Evolutionary conservation across 2,113 vertebrate genomes (phyloP).

Genomic region (Tupaia chinensis): DNA sequence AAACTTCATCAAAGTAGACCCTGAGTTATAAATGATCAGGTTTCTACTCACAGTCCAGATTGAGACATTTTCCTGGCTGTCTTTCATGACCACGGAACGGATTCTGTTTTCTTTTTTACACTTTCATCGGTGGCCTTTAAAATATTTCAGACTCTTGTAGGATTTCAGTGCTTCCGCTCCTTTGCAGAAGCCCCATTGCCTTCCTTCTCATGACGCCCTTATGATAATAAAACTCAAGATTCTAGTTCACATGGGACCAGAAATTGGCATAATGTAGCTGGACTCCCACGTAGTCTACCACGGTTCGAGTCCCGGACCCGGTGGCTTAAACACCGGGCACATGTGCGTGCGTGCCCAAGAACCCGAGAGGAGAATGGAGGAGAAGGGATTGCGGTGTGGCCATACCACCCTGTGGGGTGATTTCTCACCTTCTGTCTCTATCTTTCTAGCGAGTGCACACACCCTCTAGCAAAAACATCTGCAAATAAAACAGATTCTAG

Average conservation of each 20-base stretch:
- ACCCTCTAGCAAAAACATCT: no score
- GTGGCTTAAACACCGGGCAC: no score
- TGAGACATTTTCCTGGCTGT: neutral
- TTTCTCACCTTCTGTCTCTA: no score
- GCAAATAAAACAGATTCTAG: neutral
- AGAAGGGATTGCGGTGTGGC: no score
- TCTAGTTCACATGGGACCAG: neutral
- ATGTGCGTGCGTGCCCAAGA: no score
- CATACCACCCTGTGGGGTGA: no score
- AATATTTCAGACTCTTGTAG: neutral
- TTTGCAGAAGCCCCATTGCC: neutral
- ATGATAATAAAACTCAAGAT: neutral
- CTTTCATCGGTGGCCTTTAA: neutral
- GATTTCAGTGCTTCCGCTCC: no score
- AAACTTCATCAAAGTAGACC: neutral
- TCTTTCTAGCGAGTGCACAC: no score
- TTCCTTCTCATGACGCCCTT: neutral
- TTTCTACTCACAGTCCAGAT: neutral
- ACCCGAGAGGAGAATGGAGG: no score
- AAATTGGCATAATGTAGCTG: neutral
- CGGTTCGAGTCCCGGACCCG: no score
- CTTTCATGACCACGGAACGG: neutral
- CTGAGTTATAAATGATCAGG: neutral
- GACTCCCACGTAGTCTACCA: no score
- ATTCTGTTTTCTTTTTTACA: neutral